A percentile compares a stretch with the other conserved stretches of the same genome.
Conservation (phyloP, 1,140 invertebrate genomes). For the Schlechtendalia chinensis region DNA sequence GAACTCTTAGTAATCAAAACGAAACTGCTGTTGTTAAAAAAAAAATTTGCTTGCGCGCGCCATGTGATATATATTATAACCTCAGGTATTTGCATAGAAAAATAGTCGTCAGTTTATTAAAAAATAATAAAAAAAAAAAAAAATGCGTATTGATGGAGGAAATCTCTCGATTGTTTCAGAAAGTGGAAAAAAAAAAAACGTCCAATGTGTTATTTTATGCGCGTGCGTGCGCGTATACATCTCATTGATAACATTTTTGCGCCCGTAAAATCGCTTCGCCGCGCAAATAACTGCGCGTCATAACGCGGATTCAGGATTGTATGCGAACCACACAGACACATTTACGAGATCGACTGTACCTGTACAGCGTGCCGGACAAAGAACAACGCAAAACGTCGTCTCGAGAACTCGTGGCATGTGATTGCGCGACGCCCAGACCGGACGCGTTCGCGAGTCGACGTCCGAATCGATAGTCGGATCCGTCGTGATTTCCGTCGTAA, state of each 20-base stretch:
- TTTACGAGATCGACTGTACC: no score
- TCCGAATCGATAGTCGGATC: no score
- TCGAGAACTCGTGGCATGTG: no score
- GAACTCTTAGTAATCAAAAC: conserved; percentile 1
- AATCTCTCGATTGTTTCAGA: neutral
- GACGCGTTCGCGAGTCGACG: no score
- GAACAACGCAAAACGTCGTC: no score
- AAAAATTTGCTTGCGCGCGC: conserved; percentile 10
- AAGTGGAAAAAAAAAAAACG: conserved; percentile 7
- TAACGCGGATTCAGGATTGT: neutral
- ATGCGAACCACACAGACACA: no score
- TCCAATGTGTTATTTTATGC: neutral
- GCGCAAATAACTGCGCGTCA: conserved; percentile 8
- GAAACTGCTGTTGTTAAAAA: neutral
- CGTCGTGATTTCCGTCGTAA: no score
- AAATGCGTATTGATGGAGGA: conserved; percentile 8
- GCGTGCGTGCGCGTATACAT: neutral
- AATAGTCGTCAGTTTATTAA: conserved; percentile 19
- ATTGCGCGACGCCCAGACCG: no score
- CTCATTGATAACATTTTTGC: conserved; percentile 36
- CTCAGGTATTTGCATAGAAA: conserved; percentile 21
- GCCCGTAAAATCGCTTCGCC: conserved; percentile 13
- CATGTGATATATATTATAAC: neutral
- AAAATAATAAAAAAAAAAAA: neutral
- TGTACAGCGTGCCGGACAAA: no score